Evolutionary conservation across 2,797 vertebrate genomes (phyloP).

Genomic region (Cichlasoma orientale): DNA sequence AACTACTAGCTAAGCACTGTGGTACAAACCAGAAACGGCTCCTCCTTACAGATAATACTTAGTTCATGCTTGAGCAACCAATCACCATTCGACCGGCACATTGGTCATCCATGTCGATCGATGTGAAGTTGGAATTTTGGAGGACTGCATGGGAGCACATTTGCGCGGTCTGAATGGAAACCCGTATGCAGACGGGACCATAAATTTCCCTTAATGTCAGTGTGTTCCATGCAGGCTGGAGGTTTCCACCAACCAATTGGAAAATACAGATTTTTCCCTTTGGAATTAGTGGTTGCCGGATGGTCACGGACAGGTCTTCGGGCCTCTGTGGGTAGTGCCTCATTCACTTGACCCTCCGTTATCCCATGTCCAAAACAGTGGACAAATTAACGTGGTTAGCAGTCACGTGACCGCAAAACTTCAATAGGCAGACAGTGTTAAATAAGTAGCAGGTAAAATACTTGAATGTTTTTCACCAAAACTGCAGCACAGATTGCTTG

Average conservation of each 20-base stretch:
- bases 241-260: not conserved
- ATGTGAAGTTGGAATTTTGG: too few relatives aligned
- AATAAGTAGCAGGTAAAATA: not conserved
- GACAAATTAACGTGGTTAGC: not conserved
- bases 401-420: not conserved
- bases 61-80: too few relatives aligned
- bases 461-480: not conserved
- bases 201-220: not conserved
- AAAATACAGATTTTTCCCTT: not conserved
- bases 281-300: not conserved
- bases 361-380: not conserved
- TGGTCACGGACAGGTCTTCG: accelerated
- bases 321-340: not conserved
- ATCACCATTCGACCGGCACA: too few relatives aligned
- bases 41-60: too few relatives aligned
- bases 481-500: too few relatives aligned
- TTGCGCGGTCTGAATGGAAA: too few relatives aligned
- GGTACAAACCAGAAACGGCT: too few relatives aligned
- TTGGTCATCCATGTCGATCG: too few relatives aligned
- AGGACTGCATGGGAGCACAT: too few relatives aligned
- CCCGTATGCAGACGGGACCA: not conserved
- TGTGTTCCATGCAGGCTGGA: not conserved
- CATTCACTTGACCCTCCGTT: not conserved
- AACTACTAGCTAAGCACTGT: not conserved
- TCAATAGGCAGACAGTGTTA: not conserved